Base-by-base conservation (phyloP, 2,797 vertebrate species). In the Gobionotothen gibberifrons region DNA sequence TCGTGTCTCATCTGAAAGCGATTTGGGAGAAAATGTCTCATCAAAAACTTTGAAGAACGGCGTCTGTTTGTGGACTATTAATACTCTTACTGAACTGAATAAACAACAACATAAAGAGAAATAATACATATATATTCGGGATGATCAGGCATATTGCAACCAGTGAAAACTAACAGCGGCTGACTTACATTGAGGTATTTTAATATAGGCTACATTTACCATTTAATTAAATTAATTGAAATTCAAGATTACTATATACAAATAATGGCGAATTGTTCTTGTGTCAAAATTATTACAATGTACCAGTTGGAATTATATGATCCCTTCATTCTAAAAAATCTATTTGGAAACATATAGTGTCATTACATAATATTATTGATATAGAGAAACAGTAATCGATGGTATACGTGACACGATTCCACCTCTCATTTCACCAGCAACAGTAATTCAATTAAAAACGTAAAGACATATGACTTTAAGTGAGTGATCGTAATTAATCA, bases 1-100 rank as follows among this genome's bases (percentile, higher is more conserved):
- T 2, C 70, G 72, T 16, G 60, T 83, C 73, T 79, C 65, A 76
- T 80, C 69, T 68, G 14, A 74, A 76, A 68, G 44, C 52, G 57
- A 83, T 74, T 64, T 63, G n/a, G 60, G 49, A 44, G 42, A 15
- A 47, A 39, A 44, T 58, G 43, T 61, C 44, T 51, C 36, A 9
- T 36, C 32, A 36, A 36, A 36, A 36, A 17, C 42, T 53, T 51
- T 43, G n/a, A 57, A 69, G 53, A 56, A 17, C 8, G 11, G 2
- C 2, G 55, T 29, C 1, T 55, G 6, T 54, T 32, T 68, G 13
- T 21, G 1, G 11, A 1, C 3, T 36, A 52, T 62, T 59, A 17
- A 36, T 59, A 16, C 55, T 3, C n/a, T n/a, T 0, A 48, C 14
- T 19, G 16, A 17, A 59, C 48, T 8, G 36, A 36, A 51, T 8